Percentiles rank a stretch among this genome's conserved stretches.
phyloP scores from a whole-genome alignment of 1,140 invertebrate genomes.

The Calliopsis andreniformis region DNA sequence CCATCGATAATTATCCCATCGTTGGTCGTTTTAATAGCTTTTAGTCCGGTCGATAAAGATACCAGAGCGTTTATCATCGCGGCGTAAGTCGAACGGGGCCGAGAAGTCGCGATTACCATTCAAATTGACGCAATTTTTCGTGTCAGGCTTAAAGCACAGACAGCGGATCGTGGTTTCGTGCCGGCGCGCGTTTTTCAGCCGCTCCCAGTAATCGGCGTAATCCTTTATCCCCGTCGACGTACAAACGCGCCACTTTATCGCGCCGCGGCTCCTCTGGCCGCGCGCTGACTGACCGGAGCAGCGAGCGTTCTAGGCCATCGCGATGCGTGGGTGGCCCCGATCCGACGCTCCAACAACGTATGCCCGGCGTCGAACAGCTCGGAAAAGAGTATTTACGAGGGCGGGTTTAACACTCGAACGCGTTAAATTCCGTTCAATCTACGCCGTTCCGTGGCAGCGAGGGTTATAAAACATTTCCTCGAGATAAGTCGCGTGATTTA shows the following conservation, averaged over 20 bases:
- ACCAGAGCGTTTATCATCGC: neutral
- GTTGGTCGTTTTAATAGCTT: constrained; percentile 1
- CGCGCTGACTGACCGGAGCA: constrained; percentile 12
- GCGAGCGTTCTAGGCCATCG: constrained; percentile 33
- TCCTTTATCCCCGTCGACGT: constrained; percentile 59
- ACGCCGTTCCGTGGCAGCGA: neutral
- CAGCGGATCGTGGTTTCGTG: constrained; percentile 41
- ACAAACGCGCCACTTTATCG: constrained; percentile 52
- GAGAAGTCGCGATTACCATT: constrained; percentile 39
- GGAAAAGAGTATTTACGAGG: neutral
- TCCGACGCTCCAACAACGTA: neutral
- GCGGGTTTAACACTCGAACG: neutral
- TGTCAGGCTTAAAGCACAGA: constrained; percentile 38
- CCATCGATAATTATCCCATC: neutral
- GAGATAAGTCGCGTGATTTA: constrained; percentile 54
- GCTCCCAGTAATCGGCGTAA: constrained; percentile 52
- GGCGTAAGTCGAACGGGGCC: constrained; percentile 10
- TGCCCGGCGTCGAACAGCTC: no score
- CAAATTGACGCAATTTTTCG: constrained; percentile 44
- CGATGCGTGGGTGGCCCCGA: constrained; percentile 22
- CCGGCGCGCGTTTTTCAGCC: constrained; percentile 23
- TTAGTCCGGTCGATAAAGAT: constrained; percentile 16
- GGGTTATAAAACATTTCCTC: constrained; percentile 34
- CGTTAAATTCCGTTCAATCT: constrained; percentile 4
- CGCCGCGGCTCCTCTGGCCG: constrained; percentile 19